Percentiles rank a stretch among this genome's conserved stretches.
phyloP scores from a whole-genome alignment of 2,888 invertebrate genomes.

The Lithosia quadra region DNA sequence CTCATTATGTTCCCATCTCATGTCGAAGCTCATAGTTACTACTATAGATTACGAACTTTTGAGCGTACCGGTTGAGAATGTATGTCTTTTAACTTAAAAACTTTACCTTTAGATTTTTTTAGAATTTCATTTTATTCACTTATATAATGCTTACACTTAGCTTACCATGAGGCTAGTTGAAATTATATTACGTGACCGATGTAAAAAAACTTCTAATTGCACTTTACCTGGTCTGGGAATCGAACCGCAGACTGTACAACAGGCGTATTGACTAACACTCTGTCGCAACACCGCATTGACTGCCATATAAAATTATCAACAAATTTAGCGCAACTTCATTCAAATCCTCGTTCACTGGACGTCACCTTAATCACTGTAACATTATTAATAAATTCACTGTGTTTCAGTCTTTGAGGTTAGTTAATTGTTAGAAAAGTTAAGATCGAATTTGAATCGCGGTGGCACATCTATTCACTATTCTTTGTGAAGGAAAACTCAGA shows the following conservation, averaged over 20 bases:
- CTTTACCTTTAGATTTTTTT: too few relatives aligned
- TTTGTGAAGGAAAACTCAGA: conserved; percentile 58
- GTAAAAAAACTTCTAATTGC: not conserved
- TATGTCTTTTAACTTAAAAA: too few relatives aligned
- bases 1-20: too few relatives aligned
- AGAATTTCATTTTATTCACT: too few relatives aligned
- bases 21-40: too few relatives aligned
- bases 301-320: not conserved
- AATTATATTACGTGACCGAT: too few relatives aligned
- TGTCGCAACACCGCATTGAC: not conserved
- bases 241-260: not conserved
- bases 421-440: conserved; percentile 5
- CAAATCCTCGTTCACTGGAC: not conserved
- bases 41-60: too few relatives aligned
- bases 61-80: too few relatives aligned
- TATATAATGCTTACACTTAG: too few relatives aligned
- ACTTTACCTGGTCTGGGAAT: not conserved
- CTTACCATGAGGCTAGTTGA: too few relatives aligned
- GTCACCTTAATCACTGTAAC: not conserved
- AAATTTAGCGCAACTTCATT: not conserved
- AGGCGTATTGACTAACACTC: not conserved
- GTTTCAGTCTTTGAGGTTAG: not conserved
- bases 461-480: conserved; percentile 57
- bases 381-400: not conserved
- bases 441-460: conserved; percentile 29